These are phyloP conservation scores for Lathronympha strigana DNA, from an alignment of 2,888 invertebrate species.

Conservation along the genomic window DNA sequence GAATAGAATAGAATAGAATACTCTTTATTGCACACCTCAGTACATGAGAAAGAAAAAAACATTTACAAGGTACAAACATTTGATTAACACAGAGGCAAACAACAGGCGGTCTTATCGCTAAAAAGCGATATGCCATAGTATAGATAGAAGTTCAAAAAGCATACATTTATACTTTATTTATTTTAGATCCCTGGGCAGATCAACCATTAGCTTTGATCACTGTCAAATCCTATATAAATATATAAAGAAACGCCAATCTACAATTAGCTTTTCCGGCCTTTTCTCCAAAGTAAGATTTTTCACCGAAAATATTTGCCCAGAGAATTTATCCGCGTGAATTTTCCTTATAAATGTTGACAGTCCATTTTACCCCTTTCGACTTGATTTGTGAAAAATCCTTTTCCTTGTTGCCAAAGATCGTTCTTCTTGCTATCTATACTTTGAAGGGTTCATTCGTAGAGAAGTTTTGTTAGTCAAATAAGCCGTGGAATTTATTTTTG, in stretches of 20 bases:
- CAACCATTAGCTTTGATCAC: neutral
- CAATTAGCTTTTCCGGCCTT: constrained; percentile 1
- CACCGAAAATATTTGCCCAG: neutral
- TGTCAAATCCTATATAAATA: neutral
- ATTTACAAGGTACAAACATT: no score
- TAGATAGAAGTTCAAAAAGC: no score
- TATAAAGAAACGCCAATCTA: neutral
- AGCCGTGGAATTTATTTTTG: neutral
- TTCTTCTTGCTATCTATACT: neutral
- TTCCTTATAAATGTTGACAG: constrained; percentile 17
- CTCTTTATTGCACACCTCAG: no score
- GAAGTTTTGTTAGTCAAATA: neutral
- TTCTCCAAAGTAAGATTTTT: neutral
- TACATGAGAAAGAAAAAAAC: no score
- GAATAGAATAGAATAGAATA: no score
- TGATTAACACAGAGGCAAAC: no score
- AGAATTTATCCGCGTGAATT: neutral
- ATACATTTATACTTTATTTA: no score
- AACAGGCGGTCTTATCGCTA: no score
- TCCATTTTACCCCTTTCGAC: constrained; percentile 6
- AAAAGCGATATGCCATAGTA: no score
- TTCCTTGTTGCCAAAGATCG: neutral
- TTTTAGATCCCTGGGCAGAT: no score
- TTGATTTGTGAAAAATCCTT: constrained; percentile 13
- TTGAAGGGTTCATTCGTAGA: neutral